A percentile compares a stretch with the other conserved stretches of the same genome.
These are phyloP conservation scores for Platycnemis pennipes DNA, from an alignment of 2,888 invertebrate species.

Conservation along the genomic window DNA sequence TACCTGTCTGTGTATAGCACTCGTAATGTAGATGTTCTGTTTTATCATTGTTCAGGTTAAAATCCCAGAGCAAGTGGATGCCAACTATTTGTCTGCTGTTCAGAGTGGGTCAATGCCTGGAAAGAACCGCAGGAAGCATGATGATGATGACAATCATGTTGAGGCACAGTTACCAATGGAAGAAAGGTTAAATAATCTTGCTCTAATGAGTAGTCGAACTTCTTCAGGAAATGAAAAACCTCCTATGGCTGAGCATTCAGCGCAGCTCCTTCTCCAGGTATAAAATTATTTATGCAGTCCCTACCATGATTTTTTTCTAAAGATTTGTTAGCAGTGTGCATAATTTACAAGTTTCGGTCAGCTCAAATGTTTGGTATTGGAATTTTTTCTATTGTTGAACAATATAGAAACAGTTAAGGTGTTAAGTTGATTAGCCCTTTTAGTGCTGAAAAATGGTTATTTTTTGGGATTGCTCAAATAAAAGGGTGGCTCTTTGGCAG, in stretches of 20 bases:
- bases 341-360: not conserved
- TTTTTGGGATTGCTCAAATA: no score
- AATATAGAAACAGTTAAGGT: no score
- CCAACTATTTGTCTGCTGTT: slow-evolving; percentile 80
- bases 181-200: slow-evolving; percentile 89
- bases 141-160: slow-evolving; percentile 76
- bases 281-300: slow-evolving; percentile 8
- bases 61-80: slow-evolving; percentile 78
- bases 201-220: slow-evolving; percentile 81
- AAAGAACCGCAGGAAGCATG: slow-evolving; percentile 76
- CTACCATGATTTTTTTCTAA: not conserved
- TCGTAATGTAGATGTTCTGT: not conserved
- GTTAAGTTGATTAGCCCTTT: no score
- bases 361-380: no score
- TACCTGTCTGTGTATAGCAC: not conserved
- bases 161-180: slow-evolving; percentile 85
- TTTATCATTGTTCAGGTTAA: slow-evolving; percentile 74
- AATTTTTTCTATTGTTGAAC: no score
- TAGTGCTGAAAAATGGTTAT: no score
- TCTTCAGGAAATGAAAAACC: slow-evolving; percentile 78
- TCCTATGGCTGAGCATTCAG: slow-evolving; percentile 87
- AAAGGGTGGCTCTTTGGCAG: no score
- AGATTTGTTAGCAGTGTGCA: not conserved
- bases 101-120: slow-evolving; percentile 74
- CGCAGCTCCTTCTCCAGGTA: slow-evolving; percentile 87